Base-by-base conservation (phyloP, 2,113 vertebrate genomes). In the Galbula dea region DNA sequence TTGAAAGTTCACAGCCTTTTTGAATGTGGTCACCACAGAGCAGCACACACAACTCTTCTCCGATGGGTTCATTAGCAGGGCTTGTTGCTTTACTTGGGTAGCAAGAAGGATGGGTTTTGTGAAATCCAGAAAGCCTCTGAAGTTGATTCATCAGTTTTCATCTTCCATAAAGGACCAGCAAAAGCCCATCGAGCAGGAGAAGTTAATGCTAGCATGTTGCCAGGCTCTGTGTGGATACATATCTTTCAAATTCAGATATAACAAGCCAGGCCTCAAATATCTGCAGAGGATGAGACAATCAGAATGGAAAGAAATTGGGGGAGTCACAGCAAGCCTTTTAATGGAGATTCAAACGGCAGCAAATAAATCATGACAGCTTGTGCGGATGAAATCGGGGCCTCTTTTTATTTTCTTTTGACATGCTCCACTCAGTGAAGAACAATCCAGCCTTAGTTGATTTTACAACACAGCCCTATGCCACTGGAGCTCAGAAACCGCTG, bases 171-270 rank as follows among this genome's bases (percentile, higher is more conserved):
- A 94, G 84, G 73, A 77, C 80, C 61, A 52, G 71, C 81, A 95
- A 91, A 93, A 90, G n/a, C 74, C 78, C 16, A 3, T 59, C 6
- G 26, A 79, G 78, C 66, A 68, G 74, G 74, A 94, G 75, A 96
- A 83, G 51, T 75, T 65, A 88, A 94, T 54, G 57, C 55, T 86
- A 82, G 22, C 71, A 32, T 4, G 5, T 80, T 86, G 73, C 79
- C 83, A 90, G 65, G 61, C 73, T 86, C 87, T 32, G 68, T 51
- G 86, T 78, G 59, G 65, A 51, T 74, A 75, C 45, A 4, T 43
- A 81, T 52, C 95, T 95, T 96, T 95, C 76, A 93, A 89, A 96
- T 88, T 93, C 89, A 77, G 30, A 91, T 75, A 89, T 94, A 96
- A 94, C 83, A 93, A 95, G 81, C 74, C 75, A 77, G 52, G 51